A percentile compares a stretch with the other conserved stretches of the same genome.
Evolutionary conservation across 2,113 vertebrate genomes (phyloP).

Genomic region (Ceuthmochares aereus): DNA sequence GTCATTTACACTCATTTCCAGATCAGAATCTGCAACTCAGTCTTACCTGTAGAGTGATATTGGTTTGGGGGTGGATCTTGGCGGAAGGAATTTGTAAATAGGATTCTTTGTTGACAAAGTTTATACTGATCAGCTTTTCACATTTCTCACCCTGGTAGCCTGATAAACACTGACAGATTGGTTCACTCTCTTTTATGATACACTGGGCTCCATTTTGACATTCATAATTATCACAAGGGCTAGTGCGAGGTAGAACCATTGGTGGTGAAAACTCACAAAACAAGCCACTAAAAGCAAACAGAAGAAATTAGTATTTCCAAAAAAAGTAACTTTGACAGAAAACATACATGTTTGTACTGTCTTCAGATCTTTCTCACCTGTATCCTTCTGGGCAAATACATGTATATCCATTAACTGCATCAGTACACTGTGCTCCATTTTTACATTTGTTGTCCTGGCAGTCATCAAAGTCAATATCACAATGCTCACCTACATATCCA

Average conservation of each 20-base stretch:
- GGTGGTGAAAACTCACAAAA: slow-evolving; percentile 97
- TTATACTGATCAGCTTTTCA: slow-evolving; percentile 93
- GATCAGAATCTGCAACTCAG: background rate
- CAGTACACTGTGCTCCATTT: slow-evolving; percentile 92
- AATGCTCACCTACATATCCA: slow-evolving; percentile 92
- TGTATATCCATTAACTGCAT: slow-evolving; percentile 93
- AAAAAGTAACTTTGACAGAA: background rate
- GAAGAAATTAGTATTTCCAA: background rate
- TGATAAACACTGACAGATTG: slow-evolving; percentile 91
- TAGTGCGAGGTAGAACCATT: slow-evolving; percentile 96
- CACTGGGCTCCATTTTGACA: slow-evolving; percentile 96
- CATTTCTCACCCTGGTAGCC: slow-evolving; percentile 94
- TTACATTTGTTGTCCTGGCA: slow-evolving; percentile 95
- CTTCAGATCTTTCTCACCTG: slow-evolving; percentile 78
- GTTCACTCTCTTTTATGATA: slow-evolving; percentile 86
- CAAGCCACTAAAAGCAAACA: slow-evolving; percentile 81
- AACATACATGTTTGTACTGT: background rate
- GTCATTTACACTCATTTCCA: background rate
- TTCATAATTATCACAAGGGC: slow-evolving; percentile 94
- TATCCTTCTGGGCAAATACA: slow-evolving; percentile 93
- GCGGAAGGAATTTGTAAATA: slow-evolving; percentile 92
- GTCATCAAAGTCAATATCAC: slow-evolving; percentile 91
- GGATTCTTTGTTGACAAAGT: slow-evolving; percentile 92
- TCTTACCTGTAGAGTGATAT: slow-evolving; percentile 95
- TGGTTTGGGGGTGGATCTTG: slow-evolving; percentile 86